phyloP scores from a whole-genome alignment of 2,113 vertebrate species.

The Bothrops jararaca region DNA sequence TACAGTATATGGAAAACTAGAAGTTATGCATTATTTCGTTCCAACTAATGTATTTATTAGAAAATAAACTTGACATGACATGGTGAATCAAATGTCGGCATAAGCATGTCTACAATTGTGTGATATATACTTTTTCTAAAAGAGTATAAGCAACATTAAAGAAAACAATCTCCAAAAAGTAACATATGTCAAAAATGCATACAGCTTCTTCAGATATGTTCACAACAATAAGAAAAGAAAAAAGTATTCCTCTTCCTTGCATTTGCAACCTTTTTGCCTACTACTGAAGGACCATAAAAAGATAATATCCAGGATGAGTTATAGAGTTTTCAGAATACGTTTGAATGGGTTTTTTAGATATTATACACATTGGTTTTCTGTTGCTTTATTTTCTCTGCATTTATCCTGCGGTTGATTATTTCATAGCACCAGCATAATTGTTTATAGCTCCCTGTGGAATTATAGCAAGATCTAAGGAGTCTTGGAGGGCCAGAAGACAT shows the following conservation, averaged over 20 bases:
- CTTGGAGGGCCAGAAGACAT: not conserved
- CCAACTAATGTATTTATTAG: not conserved
- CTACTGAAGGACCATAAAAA: not conserved
- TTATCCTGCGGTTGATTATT: not conserved
- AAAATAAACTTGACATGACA: not conserved
- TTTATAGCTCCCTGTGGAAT: not conserved
- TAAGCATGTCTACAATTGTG: not conserved
- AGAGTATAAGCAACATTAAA: not conserved
- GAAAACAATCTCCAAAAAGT: not conserved
- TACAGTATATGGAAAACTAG: not conserved
- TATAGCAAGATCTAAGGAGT: not conserved
- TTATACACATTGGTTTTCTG: not conserved
- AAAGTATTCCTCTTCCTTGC: not conserved
- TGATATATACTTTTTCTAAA: not conserved
- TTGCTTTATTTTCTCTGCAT: not conserved
- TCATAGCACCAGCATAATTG: not conserved
- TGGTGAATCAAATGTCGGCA: not conserved
- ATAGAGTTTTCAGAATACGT: not conserved
- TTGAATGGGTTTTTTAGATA: not conserved
- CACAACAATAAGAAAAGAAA: not conserved
- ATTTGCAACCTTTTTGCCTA: not conserved
- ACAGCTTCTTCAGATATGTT: not conserved
- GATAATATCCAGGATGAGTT: not conserved
- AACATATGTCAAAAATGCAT: not conserved
- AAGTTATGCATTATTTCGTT: not conserved